These are phyloP conservation scores for Pleuronectes platessa DNA, from an alignment of 2,113 vertebrate genomes.

Conservation along the genomic window DNA sequence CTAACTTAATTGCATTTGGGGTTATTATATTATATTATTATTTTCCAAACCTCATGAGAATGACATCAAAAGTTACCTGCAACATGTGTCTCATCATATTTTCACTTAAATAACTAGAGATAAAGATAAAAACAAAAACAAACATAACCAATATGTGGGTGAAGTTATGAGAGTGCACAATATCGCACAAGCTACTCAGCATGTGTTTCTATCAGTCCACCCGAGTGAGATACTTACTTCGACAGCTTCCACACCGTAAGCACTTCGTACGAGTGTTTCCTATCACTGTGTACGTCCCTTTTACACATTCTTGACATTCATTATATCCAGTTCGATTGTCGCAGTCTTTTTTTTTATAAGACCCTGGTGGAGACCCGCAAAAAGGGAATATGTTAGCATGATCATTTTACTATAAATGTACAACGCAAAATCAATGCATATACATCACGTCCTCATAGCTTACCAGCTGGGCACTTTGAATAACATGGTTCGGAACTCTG, in stretches of 20 bases:
- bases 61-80: too few relatives aligned
- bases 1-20: too few relatives aligned
- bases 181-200: background rate
- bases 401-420: background rate
- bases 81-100: background rate
- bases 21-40: too few relatives aligned
- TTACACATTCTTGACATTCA: constrained; percentile 18
- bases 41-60: too few relatives aligned
- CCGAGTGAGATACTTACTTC: constrained; percentile 14
- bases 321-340: accelerated
- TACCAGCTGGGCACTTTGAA: constrained; percentile 14
- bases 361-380: constrained; percentile 29
- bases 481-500: background rate
- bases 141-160: background rate
- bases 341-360: background rate
- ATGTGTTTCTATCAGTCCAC: background rate
- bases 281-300: accelerated
- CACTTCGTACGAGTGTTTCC: accelerated
- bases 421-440: background rate
- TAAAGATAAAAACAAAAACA: background rate
- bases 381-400: background rate
- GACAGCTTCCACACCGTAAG: accelerated
- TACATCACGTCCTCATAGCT: background rate
- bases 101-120: background rate
- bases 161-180: background rate